These are phyloP conservation scores for Macrosteles quadrilineatus DNA, from an alignment of 1,140 invertebrate genomes.

Conservation along the genomic window DNA sequence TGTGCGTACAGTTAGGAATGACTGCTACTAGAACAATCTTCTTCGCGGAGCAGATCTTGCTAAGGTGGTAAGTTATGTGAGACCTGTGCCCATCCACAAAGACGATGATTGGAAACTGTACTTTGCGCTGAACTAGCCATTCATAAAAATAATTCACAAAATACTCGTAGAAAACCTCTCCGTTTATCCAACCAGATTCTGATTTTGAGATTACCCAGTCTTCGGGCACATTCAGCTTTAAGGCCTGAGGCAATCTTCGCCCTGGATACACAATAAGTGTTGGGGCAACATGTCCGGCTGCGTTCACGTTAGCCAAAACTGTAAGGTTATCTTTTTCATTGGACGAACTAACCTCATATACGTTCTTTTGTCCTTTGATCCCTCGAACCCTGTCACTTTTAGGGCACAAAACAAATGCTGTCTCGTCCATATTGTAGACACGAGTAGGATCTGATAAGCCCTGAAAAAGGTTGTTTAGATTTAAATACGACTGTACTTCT, in stretches of 20 bases:
- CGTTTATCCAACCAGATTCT: background rate
- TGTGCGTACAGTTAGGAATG: background rate
- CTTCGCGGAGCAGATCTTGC: background rate
- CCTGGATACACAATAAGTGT: background rate
- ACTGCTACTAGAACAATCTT: background rate
- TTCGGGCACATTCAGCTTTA: background rate
- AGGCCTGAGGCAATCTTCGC: background rate
- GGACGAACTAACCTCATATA: background rate
- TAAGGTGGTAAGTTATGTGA: background rate
- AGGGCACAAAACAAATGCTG: background rate
- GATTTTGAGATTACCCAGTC: background rate
- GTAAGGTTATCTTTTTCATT: background rate
- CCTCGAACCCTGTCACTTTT: background rate
- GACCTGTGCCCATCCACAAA: constrained; percentile 52
- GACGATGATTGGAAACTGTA: constrained; percentile 46
- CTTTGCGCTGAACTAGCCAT: constrained; percentile 34
- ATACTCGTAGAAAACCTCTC: too few species aligned
- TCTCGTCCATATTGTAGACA: constrained; percentile 1
- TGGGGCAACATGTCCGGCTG: background rate
- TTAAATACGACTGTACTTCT: background rate
- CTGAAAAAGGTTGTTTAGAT: background rate
- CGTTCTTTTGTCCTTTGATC: background rate
- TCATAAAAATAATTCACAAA: constrained; percentile 37
- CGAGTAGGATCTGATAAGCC: background rate
- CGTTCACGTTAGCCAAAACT: background rate